Percentiles rank a stretch among this genome's conserved stretches.
These are phyloP conservation scores for Eristalinus aeneus DNA, from an alignment of 2,888 invertebrate genomes.

Conservation along the genomic window DNA sequence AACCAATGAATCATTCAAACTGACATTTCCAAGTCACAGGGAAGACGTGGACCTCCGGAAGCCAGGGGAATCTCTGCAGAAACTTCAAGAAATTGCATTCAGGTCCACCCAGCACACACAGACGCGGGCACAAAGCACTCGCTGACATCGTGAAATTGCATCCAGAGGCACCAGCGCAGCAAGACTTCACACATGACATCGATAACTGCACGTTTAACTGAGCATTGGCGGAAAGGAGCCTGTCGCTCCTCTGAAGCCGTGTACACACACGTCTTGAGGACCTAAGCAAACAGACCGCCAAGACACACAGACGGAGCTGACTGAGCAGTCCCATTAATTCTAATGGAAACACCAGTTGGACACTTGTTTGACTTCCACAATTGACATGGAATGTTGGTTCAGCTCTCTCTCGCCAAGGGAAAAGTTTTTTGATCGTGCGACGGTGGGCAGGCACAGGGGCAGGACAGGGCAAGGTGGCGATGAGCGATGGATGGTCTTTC, in stretches of 20 bases:
- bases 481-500: background rate
- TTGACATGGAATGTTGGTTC: constrained; percentile 35
- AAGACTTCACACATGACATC: constrained; percentile 25
- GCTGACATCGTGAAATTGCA: background rate
- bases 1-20: constrained; percentile 59
- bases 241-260: constrained; percentile 5
- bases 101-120: background rate
- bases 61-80: background rate
- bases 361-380: constrained; percentile 32
- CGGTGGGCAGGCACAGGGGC: too few relatives aligned
- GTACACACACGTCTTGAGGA: constrained; percentile 18
- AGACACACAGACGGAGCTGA: background rate
- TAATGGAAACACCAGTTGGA: constrained; percentile 51
- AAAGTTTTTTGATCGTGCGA: constrained; percentile 5
- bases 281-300: constrained; percentile 1
- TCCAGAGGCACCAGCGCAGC: background rate
- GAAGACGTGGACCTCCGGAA: background rate
- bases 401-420: background rate
- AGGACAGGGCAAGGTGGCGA: background rate
- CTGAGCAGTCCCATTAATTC: constrained; percentile 48
- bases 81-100: constrained; percentile 17
- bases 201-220: constrained; percentile 28
- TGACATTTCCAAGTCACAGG: constrained; percentile 28
- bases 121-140: background rate
- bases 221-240: background rate